Evolutionary conservation across 2,797 vertebrate genomes (phyloP), one percentile per base, ranked within the genome.

Genomic region (Hypotaenidia philippensis): DNA sequence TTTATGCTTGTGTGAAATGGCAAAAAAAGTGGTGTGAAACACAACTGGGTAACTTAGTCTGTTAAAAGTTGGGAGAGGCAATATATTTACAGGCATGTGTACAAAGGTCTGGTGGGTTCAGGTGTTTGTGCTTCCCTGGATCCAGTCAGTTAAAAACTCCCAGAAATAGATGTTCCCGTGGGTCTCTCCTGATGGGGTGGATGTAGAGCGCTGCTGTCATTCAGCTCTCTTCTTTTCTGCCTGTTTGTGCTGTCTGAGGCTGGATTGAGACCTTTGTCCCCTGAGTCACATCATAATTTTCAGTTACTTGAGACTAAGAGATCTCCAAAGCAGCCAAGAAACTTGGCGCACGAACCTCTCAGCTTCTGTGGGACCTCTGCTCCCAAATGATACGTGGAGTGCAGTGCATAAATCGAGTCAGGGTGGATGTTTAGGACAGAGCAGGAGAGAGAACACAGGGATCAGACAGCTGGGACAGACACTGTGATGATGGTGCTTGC

Each of bases 51-150:
- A 8, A 10, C 31, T 29, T 5, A 6, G 36, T 14, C 26, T 41
- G 59, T 15, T 72, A 4, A 20, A 69, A 81, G 11, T 19, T 45
- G n/a, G 21, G 45, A 23, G 56, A 45, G 26, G 1, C 4, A 7
- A 11, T 7, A 0, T 5, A 4, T 74, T 75, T 38, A 4, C 31
- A 29, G 61, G 10, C 31, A 7, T 4, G 0, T 1, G 3, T 23
- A 14, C 25, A 9, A 44, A 59, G 34, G 5, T 25, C 53, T 36
- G 16, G 2, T 45, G n/a, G 34, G 1, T 17, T 25, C 29, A 8
- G 1, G 7, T 7, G 36, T 2, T n/a, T 10, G 25, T 66, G 49
- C 29, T 36, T 49, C n/a, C 44, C 40, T 77, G 76, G n/a, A 16
- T 63, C 34, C 0, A 0, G 18, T 10, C 75, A 7, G 38, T 31